phyloP scores from a whole-genome alignment of 2,888 invertebrate genomes.

The Clivina fossor region DNA sequence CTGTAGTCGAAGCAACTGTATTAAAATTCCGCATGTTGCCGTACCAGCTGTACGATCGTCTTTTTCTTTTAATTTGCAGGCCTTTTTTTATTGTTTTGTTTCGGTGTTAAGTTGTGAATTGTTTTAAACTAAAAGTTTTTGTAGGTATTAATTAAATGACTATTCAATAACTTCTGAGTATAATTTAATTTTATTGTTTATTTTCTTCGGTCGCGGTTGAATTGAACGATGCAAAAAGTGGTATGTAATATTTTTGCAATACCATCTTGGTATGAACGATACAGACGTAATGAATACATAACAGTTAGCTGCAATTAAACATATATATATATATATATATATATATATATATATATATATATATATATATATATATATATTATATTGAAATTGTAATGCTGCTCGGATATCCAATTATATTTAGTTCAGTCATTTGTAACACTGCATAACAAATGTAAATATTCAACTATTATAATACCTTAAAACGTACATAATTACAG shows the following conservation, averaged over 20 bases:
- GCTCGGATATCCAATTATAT: no score
- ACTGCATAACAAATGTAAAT: no score
- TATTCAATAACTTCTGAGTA: slow-evolving; percentile 24
- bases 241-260: slow-evolving; percentile 16
- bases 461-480: no score
- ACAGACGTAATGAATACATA: slow-evolving; percentile 9
- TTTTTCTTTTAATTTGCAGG: slow-evolving; percentile 8
- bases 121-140: slow-evolving; percentile 27
- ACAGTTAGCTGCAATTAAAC: not conserved
- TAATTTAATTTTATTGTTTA: slow-evolving; percentile 25
- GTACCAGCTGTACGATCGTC: not conserved
- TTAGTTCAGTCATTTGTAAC: no score
- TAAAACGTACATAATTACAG: no score
- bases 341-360: no score
- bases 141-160: slow-evolving; percentile 22
- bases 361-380: no score
- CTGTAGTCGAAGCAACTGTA: slow-evolving; percentile 18
- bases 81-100: slow-evolving; percentile 11
- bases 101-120: slow-evolving; percentile 27
- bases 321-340: no score
- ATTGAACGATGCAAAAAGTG: slow-evolving; percentile 21
- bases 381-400: no score
- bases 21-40: slow-evolving; percentile 20
- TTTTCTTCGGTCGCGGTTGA: slow-evolving; percentile 15
- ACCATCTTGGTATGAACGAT: slow-evolving; percentile 10